Base-by-base conservation (phyloP, 2,797 vertebrate genomes). In the Darevskia nairensis region DNA sequence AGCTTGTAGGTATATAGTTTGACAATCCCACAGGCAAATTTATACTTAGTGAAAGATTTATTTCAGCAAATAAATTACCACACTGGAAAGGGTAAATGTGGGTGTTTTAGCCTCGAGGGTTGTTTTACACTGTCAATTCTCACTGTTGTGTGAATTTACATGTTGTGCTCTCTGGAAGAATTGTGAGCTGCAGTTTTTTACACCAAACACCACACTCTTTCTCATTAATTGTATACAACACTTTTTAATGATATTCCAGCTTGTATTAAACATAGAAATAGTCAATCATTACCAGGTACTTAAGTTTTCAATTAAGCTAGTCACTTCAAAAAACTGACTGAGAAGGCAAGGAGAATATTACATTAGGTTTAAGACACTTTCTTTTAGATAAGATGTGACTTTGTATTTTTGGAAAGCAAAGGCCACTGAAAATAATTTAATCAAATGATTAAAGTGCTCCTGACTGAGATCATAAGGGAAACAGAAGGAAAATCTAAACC, bases 61-160 rank as follows among this genome's bases (percentile, higher is more conserved):
- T 32, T 25, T 89, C 68, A 80, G 76, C 27, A 29, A 8, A 0
- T 85, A 72, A 50, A 7, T 44, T 86, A 39, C 87, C 64, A 19
- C 78, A 81, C 0, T 91, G 75, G 17, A 23, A 27, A 71, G 19
- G 19, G 9, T 17, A 68, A 13, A 71, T 88, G 46, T 80, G 50
- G 72, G 41, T 41, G 10, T 41, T 85, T 11, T n/a, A 78, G 23
- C 84, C 23, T 88, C 91, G 80, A 72, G 76, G 46, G 69, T 93
- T 92, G 87, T 86, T 93, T 90, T 23, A 2, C 39, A 80, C 79
- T 71, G 89, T 64, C 32, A 75, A 85, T 90, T 84, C 89, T 78
- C 74, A 78, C 8, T 88, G 77, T 55, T 78, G 19, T 69, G 9
- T 71, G 5, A 78, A 83, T 71, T n/a, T 55, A 55, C 23, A 35